A percentile compares a stretch with the other conserved stretches of the same genome.
phyloP scores from a whole-genome alignment of 2,888 invertebrate species.

The Helleia helle region DNA sequence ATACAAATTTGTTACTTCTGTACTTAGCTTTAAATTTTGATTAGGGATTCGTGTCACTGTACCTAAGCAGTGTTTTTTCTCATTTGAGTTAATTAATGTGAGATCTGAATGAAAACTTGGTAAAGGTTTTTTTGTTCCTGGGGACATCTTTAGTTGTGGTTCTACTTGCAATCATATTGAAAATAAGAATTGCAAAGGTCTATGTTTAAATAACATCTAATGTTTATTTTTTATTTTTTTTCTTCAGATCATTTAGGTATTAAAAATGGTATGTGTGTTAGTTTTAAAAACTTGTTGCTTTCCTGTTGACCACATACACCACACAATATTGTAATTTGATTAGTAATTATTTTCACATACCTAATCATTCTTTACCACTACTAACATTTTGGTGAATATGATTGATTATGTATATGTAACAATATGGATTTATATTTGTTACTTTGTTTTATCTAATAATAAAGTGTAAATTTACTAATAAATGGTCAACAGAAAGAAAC shows the following conservation, averaged over 20 bases:
- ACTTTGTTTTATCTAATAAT: slow-evolving; percentile 4
- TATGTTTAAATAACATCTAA: slow-evolving; percentile 14
- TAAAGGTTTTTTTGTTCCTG: not conserved
- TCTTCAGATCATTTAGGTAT: slow-evolving; percentile 34
- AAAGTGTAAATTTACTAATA: slow-evolving; percentile 6
- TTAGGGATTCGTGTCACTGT: slow-evolving; percentile 15
- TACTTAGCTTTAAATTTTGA: slow-evolving; percentile 9
- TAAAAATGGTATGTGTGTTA: slow-evolving; percentile 33
- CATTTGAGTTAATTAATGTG: slow-evolving; percentile 30
- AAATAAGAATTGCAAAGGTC: slow-evolving; percentile 1
- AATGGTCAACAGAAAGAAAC: slow-evolving; percentile 43
- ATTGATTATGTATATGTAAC: too few relatives aligned
- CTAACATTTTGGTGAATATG: too few relatives aligned
- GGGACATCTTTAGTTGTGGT: not conserved
- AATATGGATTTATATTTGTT: too few relatives aligned
- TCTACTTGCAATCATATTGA: slow-evolving; percentile 1
- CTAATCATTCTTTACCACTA: too few relatives aligned
- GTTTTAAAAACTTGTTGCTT: slow-evolving; percentile 36
- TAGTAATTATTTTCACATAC: too few relatives aligned
- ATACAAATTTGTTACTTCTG: slow-evolving; percentile 8
- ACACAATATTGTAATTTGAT: not conserved
- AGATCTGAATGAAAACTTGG: slow-evolving; percentile 55
- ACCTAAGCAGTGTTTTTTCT: slow-evolving; percentile 28
- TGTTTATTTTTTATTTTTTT: slow-evolving; percentile 62
- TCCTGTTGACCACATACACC: slow-evolving; percentile 44